Evolutionary conservation across 2,888 invertebrate genomes (phyloP).

Genomic region (Lithophane socia): DNA sequence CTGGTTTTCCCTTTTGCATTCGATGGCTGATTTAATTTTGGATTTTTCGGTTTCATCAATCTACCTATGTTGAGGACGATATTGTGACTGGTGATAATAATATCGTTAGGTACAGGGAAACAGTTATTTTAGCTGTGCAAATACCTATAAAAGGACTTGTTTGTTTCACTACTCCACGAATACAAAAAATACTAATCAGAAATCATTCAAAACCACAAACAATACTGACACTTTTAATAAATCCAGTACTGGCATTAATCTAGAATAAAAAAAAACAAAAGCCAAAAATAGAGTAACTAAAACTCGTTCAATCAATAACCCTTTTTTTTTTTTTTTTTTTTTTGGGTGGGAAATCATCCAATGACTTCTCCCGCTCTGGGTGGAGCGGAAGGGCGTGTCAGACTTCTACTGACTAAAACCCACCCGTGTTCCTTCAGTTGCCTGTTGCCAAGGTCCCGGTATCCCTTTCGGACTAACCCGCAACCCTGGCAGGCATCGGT

Average conservation of each 20-base stretch:
- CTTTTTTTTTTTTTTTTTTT: no score
- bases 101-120: not conserved
- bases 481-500: no score
- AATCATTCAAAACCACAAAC: constrained; percentile 1
- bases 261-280: constrained; percentile 29
- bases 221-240: constrained; percentile 9
- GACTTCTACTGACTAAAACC: no score
- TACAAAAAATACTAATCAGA: not conserved
- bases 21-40: constrained; percentile 32
- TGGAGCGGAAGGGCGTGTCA: no score
- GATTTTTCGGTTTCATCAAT: not conserved
- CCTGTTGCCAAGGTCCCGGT: no score
- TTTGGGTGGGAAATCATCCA: no score
- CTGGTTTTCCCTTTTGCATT: constrained; percentile 13
- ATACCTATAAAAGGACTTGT: not conserved
- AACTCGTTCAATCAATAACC: constrained; percentile 66
- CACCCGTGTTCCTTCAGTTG: no score
- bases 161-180: not conserved
- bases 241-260: constrained; percentile 47
- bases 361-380: no score
- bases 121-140: not conserved
- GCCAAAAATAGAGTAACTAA: constrained; percentile 53
- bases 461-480: no score
- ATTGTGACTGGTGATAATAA: not conserved
- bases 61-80: not conserved